phyloP scores from a whole-genome alignment of 2,797 vertebrate genomes.

The Danio choprae region DNA sequence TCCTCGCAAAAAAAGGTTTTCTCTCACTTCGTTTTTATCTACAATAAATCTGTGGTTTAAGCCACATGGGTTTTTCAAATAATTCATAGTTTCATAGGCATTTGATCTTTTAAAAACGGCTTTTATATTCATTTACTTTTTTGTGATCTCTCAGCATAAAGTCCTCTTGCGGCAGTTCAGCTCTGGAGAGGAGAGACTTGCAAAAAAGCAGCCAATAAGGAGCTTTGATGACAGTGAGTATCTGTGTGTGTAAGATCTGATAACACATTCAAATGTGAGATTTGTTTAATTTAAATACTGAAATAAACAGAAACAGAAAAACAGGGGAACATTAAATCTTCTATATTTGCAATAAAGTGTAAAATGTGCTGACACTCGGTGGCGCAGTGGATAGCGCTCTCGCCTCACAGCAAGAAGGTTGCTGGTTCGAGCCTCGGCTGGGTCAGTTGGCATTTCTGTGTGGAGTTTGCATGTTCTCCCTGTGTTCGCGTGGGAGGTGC shows the following conservation, averaged over 20 bases:
- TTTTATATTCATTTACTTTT: neutral
- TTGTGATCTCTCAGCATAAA: slow-evolving; percentile 81
- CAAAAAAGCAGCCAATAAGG: slow-evolving; percentile 92
- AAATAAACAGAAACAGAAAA: neutral
- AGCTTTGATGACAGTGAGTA: slow-evolving; percentile 93
- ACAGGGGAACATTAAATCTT: too few species aligned
- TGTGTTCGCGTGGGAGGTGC: too few species aligned
- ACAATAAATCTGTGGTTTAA: neutral
- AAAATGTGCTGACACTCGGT: too few species aligned
- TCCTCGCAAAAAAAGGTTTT: slow-evolving; percentile 58
- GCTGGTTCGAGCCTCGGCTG: too few species aligned
- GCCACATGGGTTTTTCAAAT: neutral
- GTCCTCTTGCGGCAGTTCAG: slow-evolving; percentile 94
- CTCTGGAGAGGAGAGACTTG: slow-evolving; percentile 89
- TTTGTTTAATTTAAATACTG: too few species aligned
- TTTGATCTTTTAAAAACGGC: neutral
- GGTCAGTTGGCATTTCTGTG: too few species aligned
- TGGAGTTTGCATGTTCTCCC: too few species aligned
- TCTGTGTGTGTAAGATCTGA: neutral
- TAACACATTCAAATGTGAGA: neutral
- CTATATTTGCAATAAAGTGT: too few species aligned
- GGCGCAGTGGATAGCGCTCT: too few species aligned
- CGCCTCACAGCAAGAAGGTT: too few species aligned
- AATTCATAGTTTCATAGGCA: neutral
- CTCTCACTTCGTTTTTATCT: neutral